Conservation (phyloP, 2,113 vertebrate species). For the Delphinapterus leucas region DNA sequence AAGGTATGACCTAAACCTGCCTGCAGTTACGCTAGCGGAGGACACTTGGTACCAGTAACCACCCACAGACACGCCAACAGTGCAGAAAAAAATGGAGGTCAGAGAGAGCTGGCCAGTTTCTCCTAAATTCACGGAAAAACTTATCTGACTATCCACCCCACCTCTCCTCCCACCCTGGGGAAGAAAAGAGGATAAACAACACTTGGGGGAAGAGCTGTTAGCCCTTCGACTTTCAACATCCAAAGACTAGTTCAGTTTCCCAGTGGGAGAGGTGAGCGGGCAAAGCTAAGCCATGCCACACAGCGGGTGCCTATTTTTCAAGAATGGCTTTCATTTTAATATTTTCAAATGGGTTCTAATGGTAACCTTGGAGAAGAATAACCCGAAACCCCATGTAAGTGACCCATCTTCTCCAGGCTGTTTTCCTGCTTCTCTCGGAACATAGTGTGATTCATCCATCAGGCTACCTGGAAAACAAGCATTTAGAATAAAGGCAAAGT, state of each 20-base stretch:
- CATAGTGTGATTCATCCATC: slow-evolving; percentile 18
- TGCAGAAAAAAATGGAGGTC: not conserved
- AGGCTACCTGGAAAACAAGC: not conserved
- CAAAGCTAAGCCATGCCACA: not conserved
- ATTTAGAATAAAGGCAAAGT: slow-evolving; percentile 19
- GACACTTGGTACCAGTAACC: not conserved
- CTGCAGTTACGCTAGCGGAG: not conserved
- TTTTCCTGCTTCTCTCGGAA: slow-evolving; percentile 11
- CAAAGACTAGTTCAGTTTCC: not conserved
- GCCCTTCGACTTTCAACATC: not conserved
- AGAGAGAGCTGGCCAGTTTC: not conserved
- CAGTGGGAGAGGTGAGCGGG: not conserved
- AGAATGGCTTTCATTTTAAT: not conserved
- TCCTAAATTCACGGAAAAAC: not conserved
- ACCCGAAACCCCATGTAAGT: not conserved
- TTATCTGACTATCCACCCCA: not conserved
- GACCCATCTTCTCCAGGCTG: not conserved
- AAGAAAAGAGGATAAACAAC: not conserved
- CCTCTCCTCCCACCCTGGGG: not conserved
- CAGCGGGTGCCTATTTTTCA: not conserved
- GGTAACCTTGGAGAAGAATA: slow-evolving; percentile 29
- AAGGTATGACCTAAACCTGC: not conserved
- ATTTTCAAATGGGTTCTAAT: slow-evolving; percentile 5
- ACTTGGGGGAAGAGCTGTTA: not conserved
- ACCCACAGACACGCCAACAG: not conserved